Base-by-base conservation (phyloP, 2,113 vertebrate species). In the Struthio camelus region DNA sequence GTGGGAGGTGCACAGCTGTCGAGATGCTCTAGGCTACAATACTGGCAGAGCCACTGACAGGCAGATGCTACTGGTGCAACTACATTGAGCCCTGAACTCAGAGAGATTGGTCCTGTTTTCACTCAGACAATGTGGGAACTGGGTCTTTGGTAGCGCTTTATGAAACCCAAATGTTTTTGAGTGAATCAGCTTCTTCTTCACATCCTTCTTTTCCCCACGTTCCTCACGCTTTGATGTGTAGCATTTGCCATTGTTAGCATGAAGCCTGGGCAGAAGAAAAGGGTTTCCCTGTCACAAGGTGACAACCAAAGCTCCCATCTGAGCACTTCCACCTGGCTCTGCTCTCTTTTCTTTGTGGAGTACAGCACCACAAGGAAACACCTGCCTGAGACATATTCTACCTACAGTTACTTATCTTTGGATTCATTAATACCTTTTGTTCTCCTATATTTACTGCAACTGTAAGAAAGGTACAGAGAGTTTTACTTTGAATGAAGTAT, bases 1-100 rank as follows among this genome's bases (percentile, higher is more conserved):
- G 91, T 91, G 88, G 95, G 95, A 96, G 93, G 95, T 94, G 56
- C 89, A 83, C 94, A 88, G 96, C 91, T 96, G 94, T 97, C 96
- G 93, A 56, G 93, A 51, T 0, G 6, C 92, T 88, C 93, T 51
- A 38, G 93, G 96, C 94, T 96, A 94, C 92, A 96, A 88, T 96
- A 80, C 87, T 97, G 96, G 94, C 94, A 97, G 85, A 95, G 92
- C 82, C 82, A 92, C 36, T 0, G 5, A 81, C 27, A 70, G 92
- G 87, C 96, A 97, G 96, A 96, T 96, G 93, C 96, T 96, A 80
- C 94, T 66, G 79, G 67, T 88, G 90, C 1, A 80, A 90, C 91
- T 95, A 79, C 85, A 93, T 90, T 80, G 62, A 88, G 79, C 92
- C 71, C 46, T 17, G 6, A 71, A 71, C 95, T 85, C 90, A 89